A percentile compares a stretch with the other conserved stretches of the same genome.
Conservation (phyloP, 2,888 invertebrate genomes). For the Craniophora ligustri region DNA sequence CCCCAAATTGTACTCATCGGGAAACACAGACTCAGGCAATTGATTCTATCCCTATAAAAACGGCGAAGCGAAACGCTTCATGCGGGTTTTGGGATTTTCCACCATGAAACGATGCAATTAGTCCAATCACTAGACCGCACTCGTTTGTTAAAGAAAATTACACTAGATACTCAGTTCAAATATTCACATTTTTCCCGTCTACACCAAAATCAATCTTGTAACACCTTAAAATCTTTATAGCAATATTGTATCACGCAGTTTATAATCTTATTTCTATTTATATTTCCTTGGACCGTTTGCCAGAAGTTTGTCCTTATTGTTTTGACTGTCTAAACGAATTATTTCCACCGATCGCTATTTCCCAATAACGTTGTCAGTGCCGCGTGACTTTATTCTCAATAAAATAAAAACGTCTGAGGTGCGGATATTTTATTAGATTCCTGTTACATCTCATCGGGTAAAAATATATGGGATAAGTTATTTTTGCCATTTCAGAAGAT, state of each 20-base stretch:
- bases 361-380: constrained; percentile 6
- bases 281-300: constrained; percentile 19
- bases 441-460: not conserved
- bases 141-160: too few species aligned
- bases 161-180: too few species aligned
- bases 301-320: constrained; percentile 44
- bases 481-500: too few species aligned
- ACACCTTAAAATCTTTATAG: constrained; percentile 1
- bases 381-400: constrained; percentile 29
- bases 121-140: too few species aligned
- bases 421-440: constrained; percentile 4
- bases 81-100: too few species aligned
- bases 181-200: too few species aligned
- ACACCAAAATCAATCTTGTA: too few species aligned
- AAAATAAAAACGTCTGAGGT: constrained; percentile 20
- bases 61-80: too few species aligned
- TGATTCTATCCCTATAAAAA: too few species aligned
- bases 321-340: constrained; percentile 44
- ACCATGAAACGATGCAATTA: too few species aligned
- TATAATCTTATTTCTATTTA: constrained; percentile 1
- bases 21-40: too few species aligned
- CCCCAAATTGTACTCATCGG: too few species aligned
- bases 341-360: constrained; percentile 33
- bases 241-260: not conserved
- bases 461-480: not conserved